Base-by-base conservation (phyloP, 2,888 invertebrate genomes). In the Drosophila testacea region DNA sequence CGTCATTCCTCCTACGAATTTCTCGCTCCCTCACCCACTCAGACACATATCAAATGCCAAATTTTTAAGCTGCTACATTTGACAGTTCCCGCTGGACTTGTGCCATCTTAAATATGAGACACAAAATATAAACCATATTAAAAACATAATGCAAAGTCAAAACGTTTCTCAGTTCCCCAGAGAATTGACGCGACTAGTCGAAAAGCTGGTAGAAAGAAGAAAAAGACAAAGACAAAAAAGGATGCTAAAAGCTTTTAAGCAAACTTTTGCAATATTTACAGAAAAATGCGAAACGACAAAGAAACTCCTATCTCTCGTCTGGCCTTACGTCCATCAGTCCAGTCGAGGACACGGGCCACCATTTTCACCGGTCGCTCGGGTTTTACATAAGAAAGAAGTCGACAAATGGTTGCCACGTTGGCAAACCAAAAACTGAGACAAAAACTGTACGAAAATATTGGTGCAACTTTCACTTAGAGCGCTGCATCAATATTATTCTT, bases 161-260 rank as follows among this genome's bases (percentile, higher is more conserved):
- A 81, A 56, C 78, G 65, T 61, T 69, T 79, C 59, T 62, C 63
- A 46, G 47, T 44, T 66, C 67, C 42, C 65, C 62, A 57, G 59
- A 76, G 76, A 67, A 73, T 72, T 41, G 64, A 28, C n/a, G 46
- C 41, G 65, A 56, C 36, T 28, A 63, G 65, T 64, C 32, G 32
- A 13, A 51, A 47, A 42, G 52, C 41, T 55, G 11, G 32, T 11
- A 34, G n/a, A 13, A 39, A 44, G 34, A 56, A 55, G 13, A 41
- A 46, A 44, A 9, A 32, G 32, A 32, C 34, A 16, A 42, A 56
- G 13, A 32, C 4, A 44, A 64, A 51, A 56, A 66, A 61, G 69
- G 73, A 61, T 81, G 75, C 73, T 80, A 88, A 89, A 85, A 85
- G 85, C 85, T 89, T 88, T 85, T 73, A 69, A 73, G 79, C 73